These are phyloP conservation scores for Strix aluco DNA, from an alignment of 2,113 vertebrate species.

Conservation along the genomic window DNA sequence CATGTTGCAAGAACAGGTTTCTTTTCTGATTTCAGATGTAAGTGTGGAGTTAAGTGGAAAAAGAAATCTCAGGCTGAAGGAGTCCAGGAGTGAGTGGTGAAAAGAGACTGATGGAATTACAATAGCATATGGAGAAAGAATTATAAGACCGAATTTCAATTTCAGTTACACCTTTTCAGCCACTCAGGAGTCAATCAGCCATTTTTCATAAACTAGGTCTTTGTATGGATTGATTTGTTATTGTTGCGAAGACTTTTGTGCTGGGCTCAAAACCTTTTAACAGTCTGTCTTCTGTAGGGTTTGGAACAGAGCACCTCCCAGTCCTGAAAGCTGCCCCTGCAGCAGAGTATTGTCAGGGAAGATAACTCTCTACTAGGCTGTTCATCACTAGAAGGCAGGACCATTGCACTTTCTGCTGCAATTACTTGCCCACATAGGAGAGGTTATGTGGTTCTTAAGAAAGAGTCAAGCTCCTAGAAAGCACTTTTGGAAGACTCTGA, in stretches of 20 bases:
- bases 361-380: neutral
- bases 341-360: neutral
- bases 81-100: neutral
- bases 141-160: neutral
- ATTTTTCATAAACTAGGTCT: neutral
- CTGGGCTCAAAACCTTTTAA: neutral
- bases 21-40: neutral
- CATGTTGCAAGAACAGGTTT: neutral
- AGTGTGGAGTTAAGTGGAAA: neutral
- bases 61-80: neutral
- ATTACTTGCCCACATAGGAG: neutral
- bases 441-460: neutral
- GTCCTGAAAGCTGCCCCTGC: neutral
- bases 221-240: constrained; percentile 41
- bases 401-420: neutral
- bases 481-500: neutral
- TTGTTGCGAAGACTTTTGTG: constrained; percentile 18
- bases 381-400: accelerated
- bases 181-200: constrained; percentile 12
- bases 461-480: neutral
- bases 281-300: neutral
- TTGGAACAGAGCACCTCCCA: neutral
- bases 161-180: neutral
- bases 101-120: constrained; percentile 51
- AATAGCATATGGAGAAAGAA: neutral